Conservation (phyloP, 2,888 invertebrate species). For the Escarpia spicata region DNA sequence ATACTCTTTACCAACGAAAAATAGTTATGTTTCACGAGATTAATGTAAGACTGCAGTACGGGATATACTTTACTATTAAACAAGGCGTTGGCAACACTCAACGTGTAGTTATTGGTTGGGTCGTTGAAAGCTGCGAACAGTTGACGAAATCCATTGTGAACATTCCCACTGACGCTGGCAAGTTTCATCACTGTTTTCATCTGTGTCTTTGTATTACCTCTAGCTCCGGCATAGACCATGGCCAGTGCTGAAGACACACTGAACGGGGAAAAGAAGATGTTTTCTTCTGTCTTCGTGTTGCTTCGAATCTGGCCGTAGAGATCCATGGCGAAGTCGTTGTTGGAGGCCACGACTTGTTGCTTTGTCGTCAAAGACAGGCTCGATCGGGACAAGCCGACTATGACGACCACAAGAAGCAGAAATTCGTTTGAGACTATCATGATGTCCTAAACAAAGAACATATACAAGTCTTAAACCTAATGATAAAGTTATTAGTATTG, state of each 20-base stretch:
- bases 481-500: too few species aligned
- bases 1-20: not conserved
- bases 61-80: not conserved
- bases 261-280: not conserved
- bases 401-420: not conserved
- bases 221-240: not conserved
- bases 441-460: not conserved
- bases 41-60: not conserved
- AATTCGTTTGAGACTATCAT: not conserved
- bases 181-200: not conserved
- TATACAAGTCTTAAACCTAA: too few species aligned
- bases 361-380: not conserved
- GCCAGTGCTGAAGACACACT: not conserved
- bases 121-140: not conserved
- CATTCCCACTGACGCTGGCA: not conserved
- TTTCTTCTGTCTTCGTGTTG: not conserved
- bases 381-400: not conserved
- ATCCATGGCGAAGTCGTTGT: conserved; percentile 13
- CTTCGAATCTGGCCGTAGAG: not conserved
- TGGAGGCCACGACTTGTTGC: not conserved
- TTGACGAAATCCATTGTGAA: not conserved
- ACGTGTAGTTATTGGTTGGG: not conserved
- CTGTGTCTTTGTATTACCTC: not conserved
- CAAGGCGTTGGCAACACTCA: conserved; percentile 12
- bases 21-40: not conserved